A percentile compares a stretch with the other conserved stretches of the same genome.
phyloP scores from a whole-genome alignment of 1,140 invertebrate species.

The Megalopta genalis region DNA sequence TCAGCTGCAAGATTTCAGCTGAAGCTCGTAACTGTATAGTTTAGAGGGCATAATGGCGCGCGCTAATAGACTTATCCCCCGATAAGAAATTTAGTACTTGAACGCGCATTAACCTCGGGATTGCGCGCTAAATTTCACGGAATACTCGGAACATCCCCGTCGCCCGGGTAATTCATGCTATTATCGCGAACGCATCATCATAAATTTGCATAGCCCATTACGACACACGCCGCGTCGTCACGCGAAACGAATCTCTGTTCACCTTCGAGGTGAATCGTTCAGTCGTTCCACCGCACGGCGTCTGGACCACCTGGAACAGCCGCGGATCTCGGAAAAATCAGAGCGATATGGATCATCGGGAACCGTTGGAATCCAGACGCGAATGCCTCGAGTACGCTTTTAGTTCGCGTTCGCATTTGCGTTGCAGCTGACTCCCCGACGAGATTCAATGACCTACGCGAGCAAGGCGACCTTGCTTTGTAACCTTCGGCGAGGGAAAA shows the following conservation, averaged over 20 bases:
- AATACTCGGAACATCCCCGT: constrained; percentile 24
- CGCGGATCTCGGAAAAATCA: neutral
- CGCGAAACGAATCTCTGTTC: constrained; percentile 34
- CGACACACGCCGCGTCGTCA: constrained; percentile 67
- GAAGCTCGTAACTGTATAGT: too few relatives aligned
- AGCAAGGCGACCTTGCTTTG: neutral
- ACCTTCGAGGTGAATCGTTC: constrained; percentile 18
- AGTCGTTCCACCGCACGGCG: neutral
- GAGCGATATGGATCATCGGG: neutral
- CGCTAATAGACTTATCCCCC: neutral
- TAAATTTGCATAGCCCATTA: constrained; percentile 70
- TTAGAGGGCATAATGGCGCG: neutral
- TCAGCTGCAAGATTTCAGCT: too few relatives aligned
- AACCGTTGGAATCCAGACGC: neutral
- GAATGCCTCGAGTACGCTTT: neutral
- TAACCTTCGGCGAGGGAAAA: neutral
- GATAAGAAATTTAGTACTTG: constrained; percentile 3
- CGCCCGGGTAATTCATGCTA: constrained; percentile 39
- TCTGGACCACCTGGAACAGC: neutral
- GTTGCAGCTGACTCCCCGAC: too few relatives aligned
- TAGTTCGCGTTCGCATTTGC: neutral
- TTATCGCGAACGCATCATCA: constrained; percentile 68
- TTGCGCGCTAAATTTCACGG: constrained; percentile 46
- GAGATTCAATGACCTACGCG: too few relatives aligned
- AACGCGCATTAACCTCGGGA: constrained; percentile 38